A percentile compares a stretch with the other conserved stretches of the same genome.
Conservation (phyloP, 2,113 vertebrate genomes). For the Corynorhinus townsendii region DNA sequence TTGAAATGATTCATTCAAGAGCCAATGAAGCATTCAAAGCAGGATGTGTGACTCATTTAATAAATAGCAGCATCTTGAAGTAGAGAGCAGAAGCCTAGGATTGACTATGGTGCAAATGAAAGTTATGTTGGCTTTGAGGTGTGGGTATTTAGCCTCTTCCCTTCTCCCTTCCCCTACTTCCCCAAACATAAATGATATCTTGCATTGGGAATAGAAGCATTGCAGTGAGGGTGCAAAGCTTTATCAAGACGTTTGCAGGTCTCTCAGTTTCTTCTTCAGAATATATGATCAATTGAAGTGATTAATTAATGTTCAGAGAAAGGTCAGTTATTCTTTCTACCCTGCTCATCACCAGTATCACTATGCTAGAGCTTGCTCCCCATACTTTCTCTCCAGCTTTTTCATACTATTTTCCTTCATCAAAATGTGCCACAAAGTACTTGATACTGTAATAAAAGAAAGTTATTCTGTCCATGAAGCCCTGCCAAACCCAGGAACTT, state of each 20-base stretch:
- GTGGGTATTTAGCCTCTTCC: slow-evolving; percentile 12
- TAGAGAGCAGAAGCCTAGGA: slow-evolving; percentile 25
- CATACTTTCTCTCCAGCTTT: background rate
- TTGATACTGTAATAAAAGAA: slow-evolving; percentile 15
- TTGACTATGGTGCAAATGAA: slow-evolving; percentile 41
- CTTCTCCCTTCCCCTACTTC: background rate
- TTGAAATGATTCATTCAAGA: slow-evolving; percentile 68
- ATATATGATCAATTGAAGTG: background rate
- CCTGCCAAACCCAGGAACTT: slow-evolving; percentile 22
- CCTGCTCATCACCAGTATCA: background rate
- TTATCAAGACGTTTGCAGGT: background rate
- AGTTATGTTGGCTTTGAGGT: slow-evolving; percentile 15
- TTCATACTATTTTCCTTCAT: slow-evolving; percentile 39
- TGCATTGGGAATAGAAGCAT: background rate
- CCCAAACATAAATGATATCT: background rate
- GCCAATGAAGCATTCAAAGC: slow-evolving; percentile 51
- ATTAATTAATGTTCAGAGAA: background rate
- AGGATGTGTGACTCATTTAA: slow-evolving; percentile 76
- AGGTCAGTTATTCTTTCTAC: background rate
- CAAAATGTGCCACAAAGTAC: background rate
- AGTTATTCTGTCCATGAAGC: background rate
- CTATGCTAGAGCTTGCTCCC: background rate
- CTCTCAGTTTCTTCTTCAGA: slow-evolving; percentile 15
- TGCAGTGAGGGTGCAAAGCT: background rate
- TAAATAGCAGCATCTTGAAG: slow-evolving; percentile 67